A percentile compares a stretch with the other conserved stretches of the same genome.
phyloP scores from a whole-genome alignment of 2,797 vertebrate genomes.

The Lutjanus argentimaculatus region DNA sequence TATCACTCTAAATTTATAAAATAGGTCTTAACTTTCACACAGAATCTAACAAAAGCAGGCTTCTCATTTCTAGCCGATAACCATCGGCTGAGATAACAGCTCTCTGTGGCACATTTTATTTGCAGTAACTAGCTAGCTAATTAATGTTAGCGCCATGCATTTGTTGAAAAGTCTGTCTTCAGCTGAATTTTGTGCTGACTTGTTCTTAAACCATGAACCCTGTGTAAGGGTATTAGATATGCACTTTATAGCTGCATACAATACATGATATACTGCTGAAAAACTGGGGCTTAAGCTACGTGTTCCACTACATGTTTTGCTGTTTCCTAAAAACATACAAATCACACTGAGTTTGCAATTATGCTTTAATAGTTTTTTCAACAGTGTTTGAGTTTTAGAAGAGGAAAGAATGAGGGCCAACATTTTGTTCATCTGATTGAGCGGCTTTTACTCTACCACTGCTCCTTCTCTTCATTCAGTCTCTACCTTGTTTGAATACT shows the following conservation, averaged over 20 bases:
- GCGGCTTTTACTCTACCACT: no score
- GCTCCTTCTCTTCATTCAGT: no score
- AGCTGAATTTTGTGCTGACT: constrained; percentile 4
- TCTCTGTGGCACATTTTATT: neutral
- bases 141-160: neutral
- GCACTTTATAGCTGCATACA: neutral
- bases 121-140: neutral
- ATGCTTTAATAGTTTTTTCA: neutral
- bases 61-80: neutral
- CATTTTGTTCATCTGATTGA: no score
- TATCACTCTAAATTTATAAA: neutral
- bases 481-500: no score
- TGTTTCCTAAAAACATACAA: neutral
- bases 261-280: neutral
- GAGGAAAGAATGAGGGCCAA: neutral
- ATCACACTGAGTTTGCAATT: neutral
- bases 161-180: neutral
- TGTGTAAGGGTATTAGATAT: neutral
- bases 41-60: neutral
- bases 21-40: neutral
- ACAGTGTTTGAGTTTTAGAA: neutral
- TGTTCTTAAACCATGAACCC: neutral
- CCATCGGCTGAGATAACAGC: neutral
- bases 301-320: neutral
- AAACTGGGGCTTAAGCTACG: neutral